These are phyloP conservation scores for Eubucco bourcierii DNA, from an alignment of 2,113 vertebrate genomes.

Conservation along the genomic window DNA sequence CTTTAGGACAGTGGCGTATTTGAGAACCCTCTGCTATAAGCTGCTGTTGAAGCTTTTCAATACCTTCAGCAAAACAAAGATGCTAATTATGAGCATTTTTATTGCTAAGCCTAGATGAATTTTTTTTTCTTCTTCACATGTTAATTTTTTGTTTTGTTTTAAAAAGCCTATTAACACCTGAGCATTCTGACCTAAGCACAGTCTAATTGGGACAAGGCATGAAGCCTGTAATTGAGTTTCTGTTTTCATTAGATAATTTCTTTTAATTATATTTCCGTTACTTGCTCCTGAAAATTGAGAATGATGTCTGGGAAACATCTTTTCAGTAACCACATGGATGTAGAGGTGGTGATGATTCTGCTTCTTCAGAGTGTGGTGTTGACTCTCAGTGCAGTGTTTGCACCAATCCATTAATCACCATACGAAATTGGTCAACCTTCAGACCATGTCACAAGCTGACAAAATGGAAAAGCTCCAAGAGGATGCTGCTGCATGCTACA, in stretches of 20 bases:
- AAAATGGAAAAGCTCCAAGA: background rate
- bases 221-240: background rate
- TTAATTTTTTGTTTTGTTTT: background rate
- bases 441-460: background rate
- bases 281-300: background rate
- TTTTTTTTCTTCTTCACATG: background rate
- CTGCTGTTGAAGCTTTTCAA: background rate
- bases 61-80: background rate
- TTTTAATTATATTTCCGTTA: background rate
- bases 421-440: background rate
- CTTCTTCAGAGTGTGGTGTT: background rate
- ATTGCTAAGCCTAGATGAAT: background rate
- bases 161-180: background rate
- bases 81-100: constrained; percentile 1
- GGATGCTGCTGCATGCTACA: background rate
- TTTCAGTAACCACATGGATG: background rate
- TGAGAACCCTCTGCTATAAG: constrained; percentile 3
- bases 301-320: background rate
- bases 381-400: background rate
- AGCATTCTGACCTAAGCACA: background rate
- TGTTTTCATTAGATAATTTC: constrained; percentile 21
- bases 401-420: background rate
- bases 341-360: background rate
- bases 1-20: background rate
- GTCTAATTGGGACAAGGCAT: background rate